Evolutionary conservation across 2,888 invertebrate genomes (phyloP).

Genomic region (Tinea semifulvella): DNA sequence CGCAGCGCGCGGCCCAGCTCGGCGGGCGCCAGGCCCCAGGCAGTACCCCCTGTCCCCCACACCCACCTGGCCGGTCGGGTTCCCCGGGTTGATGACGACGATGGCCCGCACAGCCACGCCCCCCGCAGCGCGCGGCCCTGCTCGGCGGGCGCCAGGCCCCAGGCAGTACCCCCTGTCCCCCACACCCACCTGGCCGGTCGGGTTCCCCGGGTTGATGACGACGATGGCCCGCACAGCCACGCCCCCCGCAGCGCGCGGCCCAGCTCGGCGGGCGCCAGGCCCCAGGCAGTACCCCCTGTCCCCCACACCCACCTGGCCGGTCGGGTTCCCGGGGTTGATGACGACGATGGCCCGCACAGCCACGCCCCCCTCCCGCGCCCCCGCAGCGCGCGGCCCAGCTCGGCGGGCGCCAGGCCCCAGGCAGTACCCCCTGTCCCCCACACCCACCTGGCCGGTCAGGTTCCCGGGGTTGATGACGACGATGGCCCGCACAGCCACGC

Average conservation of each 20-base stretch:
- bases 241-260: slow-evolving; percentile 57
- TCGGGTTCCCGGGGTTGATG: slow-evolving; percentile 99
- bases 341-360: slow-evolving; percentile 88
- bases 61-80: slow-evolving; percentile 95
- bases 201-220: slow-evolving; percentile 98
- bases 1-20: slow-evolving; percentile 82
- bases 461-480: slow-evolving; percentile 99
- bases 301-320: slow-evolving; percentile 95
- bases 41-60: slow-evolving; percentile 81
- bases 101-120: slow-evolving; percentile 80
- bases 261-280: slow-evolving; percentile 79
- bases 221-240: slow-evolving; percentile 86
- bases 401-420: slow-evolving; percentile 84
- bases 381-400: slow-evolving; percentile 78
- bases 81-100: slow-evolving; percentile 98
- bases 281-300: slow-evolving; percentile 92
- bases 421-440: slow-evolving; percentile 84
- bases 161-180: slow-evolving; percentile 86
- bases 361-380: slow-evolving; percentile 63
- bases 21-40: slow-evolving; percentile 82
- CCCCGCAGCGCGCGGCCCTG: slow-evolving; percentile 74
- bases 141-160: slow-evolving; percentile 84
- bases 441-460: slow-evolving; percentile 96
- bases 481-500: slow-evolving; percentile 80
- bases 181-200: slow-evolving; percentile 96